These are phyloP conservation scores for Papilio demoleus DNA, from an alignment of 2,888 invertebrate genomes.

Conservation along the genomic window DNA sequence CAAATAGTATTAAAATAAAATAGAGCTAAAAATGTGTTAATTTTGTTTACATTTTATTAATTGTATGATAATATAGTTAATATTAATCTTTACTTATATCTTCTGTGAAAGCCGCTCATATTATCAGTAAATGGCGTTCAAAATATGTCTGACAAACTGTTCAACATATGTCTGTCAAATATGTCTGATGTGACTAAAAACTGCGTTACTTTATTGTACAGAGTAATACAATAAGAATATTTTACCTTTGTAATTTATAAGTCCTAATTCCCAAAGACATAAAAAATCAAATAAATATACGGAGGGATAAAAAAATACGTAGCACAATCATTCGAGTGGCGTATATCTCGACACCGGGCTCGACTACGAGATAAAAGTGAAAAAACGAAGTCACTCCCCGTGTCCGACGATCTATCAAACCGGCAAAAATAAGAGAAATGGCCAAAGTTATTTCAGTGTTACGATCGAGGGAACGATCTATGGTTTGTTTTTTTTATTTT, in stretches of 20 bases:
- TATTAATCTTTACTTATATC: no score
- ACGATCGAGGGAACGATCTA: conserved; percentile 28
- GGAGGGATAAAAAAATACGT: background rate
- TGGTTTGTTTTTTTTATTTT: conserved; percentile 24
- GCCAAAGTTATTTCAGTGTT: conserved; percentile 25
- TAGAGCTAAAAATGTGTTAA: no score
- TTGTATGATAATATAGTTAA: no score
- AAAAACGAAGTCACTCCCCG: conserved; percentile 32
- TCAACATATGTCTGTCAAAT: no score
- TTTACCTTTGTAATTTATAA: background rate
- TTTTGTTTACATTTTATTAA: no score
- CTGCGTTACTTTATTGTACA: no score
- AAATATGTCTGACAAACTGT: no score
- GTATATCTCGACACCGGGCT: conserved; percentile 1
- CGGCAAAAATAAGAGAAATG: conserved; percentile 30
- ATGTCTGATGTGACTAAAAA: no score
- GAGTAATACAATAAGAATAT: no score
- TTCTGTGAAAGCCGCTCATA: no score
- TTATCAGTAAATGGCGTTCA: no score
- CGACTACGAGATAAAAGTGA: conserved; percentile 20
- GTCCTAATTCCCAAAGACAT: background rate
- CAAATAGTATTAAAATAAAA: no score
- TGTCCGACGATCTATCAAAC: conserved; percentile 29
- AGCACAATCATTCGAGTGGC: background rate
- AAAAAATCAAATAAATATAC: conserved; percentile 2